Evolutionary conservation across 2,888 invertebrate genomes (phyloP), one percentile per base, ranked within the genome.

Genomic region (Dynastes grantii): DNA sequence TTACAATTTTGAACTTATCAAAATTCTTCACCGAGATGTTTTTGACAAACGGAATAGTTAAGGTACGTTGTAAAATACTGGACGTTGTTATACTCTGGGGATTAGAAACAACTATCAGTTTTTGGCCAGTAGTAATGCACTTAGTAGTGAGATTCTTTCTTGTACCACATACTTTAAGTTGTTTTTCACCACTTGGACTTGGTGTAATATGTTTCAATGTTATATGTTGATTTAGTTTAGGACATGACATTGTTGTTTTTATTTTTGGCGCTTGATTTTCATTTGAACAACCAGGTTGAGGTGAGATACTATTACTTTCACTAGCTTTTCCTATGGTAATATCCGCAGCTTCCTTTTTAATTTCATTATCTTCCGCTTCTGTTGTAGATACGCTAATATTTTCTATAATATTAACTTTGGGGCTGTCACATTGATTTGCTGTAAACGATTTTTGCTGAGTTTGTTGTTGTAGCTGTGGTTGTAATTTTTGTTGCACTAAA

Each of bases 1-100:
- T 85, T 4, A 89, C 86, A 58, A 89, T 88, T 85, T 89, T 88
- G 80, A 88, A 88, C 81, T 89, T 89, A 77, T 88, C 89, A 40
- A 88, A 85, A 82, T 87, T 88, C 82, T 88, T 88, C 79, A 88
- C 86, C 0, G 88, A 86, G 70, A 89, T 84, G 80, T 88, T 89
- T 81, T 88, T 89, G 64, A 88, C 86, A 75, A 87, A 86, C 1
- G 88, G 88, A 75, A 88, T 87, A 27, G 88, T 86, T 45, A 88
- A 81, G 1, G 88, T 88, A 76, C 87, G 86, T 81, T 89, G 88
- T 65, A 88, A 83, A 80, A 88, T 88, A 82, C 87, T 88, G 75
- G 85, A 86, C 0, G 86, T 85, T n/a, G 87, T 84, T 67, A 87
- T 84, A 2, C 87, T 86, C 82, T 88, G 87, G 32, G 88, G 85